Evolutionary conservation across 2,113 vertebrate species (phyloP), one percentile per base, ranked within the genome.

Genomic region (Peromyscus maniculatus): DNA sequence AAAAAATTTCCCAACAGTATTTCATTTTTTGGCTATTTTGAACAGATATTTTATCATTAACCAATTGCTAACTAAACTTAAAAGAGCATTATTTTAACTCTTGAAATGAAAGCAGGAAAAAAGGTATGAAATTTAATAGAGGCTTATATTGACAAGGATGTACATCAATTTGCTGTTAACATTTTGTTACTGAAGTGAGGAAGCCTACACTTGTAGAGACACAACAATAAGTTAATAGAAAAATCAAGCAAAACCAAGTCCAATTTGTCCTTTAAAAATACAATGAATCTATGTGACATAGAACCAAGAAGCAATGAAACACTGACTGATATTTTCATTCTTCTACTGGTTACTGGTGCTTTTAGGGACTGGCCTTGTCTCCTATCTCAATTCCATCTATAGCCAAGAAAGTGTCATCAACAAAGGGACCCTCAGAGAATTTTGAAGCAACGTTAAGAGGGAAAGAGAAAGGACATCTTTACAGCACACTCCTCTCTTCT

Each of bases 241-340:
- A 24, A 88, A 57, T 77, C 13, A 94, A 72, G 31, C n/a, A 96
- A 97, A 92, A 75, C 28, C 97, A 97, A 66, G 28, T 69, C 46
- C 59, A 39, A 66, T 55, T 94, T 91, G 7, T 69, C 87, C 93
- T 86, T 82, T 22, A 19, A 62, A 89, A 94, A 49, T 64, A 91
- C 8, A 92, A 7, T 69, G 77, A 72, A 21, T 77, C 36, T 89
- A 21, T 1, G 52, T 7, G 12, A 89, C 46, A 3, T 36, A 82
- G 80, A 91, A 77, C 28, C 31, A 77, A 87, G 21, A 80, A 91
- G 66, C 10, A 84, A 52, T 83, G 43, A 91, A n/a, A 91, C 46
- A 36, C 49, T 91, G 66, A 46, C 43, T 82, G n/a, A 36, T 83
- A n/a, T 33, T 62, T 36, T 24, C 26, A 59, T 64, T 97, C 84